A percentile compares a stretch with the other conserved stretches of the same genome.
phyloP scores from a whole-genome alignment of 2,113 vertebrate genomes.

The Rhinopithecus roxellana region DNA sequence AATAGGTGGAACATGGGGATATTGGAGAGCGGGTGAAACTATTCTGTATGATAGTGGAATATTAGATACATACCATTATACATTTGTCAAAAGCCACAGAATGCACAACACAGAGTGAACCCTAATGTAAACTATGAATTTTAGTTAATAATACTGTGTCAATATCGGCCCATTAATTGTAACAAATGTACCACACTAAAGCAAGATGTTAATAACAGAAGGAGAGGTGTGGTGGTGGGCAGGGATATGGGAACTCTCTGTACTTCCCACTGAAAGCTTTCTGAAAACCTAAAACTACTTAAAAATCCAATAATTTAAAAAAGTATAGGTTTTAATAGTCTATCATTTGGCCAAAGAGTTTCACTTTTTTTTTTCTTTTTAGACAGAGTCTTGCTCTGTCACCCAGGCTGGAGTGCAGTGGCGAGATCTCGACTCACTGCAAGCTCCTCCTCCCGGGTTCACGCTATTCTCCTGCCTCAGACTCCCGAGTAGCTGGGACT shows the following conservation, averaged over 20 bases:
- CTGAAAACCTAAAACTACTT: not conserved
- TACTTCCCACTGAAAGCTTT: not conserved
- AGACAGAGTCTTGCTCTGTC: too few species aligned
- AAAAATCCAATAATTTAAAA: not conserved
- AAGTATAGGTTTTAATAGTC: not conserved
- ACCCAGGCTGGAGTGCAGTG: too few species aligned
- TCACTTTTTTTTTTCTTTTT: not conserved
- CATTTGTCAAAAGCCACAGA: not conserved
- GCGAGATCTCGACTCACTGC: too few species aligned
- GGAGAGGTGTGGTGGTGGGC: too few species aligned
- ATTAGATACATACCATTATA: not conserved
- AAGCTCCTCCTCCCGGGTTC: too few species aligned
- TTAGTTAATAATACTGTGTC: not conserved
- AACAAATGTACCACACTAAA: not conserved
- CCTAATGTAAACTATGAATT: not conserved
- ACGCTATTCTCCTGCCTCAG: too few species aligned
- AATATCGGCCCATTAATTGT: not conserved
- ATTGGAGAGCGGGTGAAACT: not conserved
- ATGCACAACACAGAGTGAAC: not conserved
- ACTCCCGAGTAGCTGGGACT: too few species aligned
- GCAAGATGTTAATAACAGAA: not conserved
- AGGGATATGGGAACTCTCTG: not conserved
- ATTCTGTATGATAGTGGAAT: not conserved
- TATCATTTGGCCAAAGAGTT: constrained; percentile 15
- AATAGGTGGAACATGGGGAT: not conserved